phyloP scores from a whole-genome alignment of 2,797 vertebrate species.

The Lutjanus argentimaculatus region DNA sequence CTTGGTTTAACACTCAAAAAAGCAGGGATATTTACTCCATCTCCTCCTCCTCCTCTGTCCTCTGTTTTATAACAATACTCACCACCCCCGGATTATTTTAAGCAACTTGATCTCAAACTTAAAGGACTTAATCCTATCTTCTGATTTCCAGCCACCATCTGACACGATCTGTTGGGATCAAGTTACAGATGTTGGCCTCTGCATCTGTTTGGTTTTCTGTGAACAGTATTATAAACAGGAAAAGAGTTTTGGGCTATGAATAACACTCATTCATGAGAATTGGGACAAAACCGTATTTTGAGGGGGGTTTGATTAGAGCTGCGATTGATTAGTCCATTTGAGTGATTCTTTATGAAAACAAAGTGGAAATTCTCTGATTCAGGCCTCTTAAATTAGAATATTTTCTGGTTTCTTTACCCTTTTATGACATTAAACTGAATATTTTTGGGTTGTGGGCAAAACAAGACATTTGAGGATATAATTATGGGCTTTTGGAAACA shows the following conservation, averaged over 20 bases:
- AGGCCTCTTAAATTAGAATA: no score
- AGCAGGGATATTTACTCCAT: conserved; percentile 13
- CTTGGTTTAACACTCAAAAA: background rate
- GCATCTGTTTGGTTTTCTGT: conserved; percentile 39
- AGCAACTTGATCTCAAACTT: conserved; percentile 53
- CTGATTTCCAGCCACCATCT: conserved; percentile 53
- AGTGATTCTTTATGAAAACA: no score
- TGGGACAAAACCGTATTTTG: no score
- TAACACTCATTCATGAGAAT: background rate
- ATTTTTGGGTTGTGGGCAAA: no score
- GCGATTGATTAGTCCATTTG: no score
- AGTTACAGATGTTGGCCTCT: conserved; percentile 59
- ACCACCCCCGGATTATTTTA: conserved; percentile 43
- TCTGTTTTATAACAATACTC: conserved; percentile 22
- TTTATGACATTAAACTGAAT: no score
- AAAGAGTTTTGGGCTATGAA: conserved; percentile 18
- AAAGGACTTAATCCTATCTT: conserved; percentile 63
- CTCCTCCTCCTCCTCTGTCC: background rate
- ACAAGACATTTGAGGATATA: no score
- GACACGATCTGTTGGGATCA: conserved; percentile 57
- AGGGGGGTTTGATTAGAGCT: no score
- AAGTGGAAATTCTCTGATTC: no score
- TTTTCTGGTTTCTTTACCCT: no score
- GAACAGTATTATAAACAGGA: conserved; percentile 41
- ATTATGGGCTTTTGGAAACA: no score